Base-by-base conservation (phyloP, 2,797 vertebrate species). In the Microctenopoma steveboyesi region DNA sequence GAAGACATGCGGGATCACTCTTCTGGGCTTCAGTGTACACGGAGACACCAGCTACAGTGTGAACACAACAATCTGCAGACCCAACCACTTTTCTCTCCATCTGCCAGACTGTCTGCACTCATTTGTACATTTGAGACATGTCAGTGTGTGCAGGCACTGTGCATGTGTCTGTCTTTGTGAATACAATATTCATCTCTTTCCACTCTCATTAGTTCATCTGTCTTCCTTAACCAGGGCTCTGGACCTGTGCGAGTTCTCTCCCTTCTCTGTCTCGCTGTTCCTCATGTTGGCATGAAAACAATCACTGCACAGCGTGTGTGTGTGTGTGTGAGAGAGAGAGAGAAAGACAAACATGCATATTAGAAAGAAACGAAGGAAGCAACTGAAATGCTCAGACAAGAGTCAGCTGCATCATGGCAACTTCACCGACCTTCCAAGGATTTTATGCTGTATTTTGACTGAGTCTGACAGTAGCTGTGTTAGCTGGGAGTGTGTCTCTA, bases 271-370 rank as follows among this genome's bases (percentile, higher is more conserved):
- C 68, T 76, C 46, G 49, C 52, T 54, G 39, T 48, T 79, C 35
- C 15, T 33, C 15, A 39, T 52, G 49, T 58, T 52, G 64, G 82
- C 78, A 84, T 90, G 63, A 64, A 79, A 70, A 87, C 84, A 87
- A 81, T 51, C 63, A 48, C 43, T 2, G 60, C 72, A 22, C 22
- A 22, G 22, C 22, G 69, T 84, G 72, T 79, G 56, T 60, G 62
- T 13, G 72, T 60, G 62, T 13, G 13, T 30, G 28, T 30, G 28
- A 5, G 28, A 2, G 28, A 4, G 28, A 30, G 28, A 8, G 67
- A 64, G 54, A 49, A 42, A 57, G 53, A 72, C 60, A 83, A 69
- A 67, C 46, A 57, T 39, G 73, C 61, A 69, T 54, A 45, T 67
- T 45, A 33, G 40, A 30, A 35, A 35, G 49, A 55, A 50, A 49